Conservation (phyloP, 2,888 invertebrate genomes). For the Pyrgus malvae region DNA sequence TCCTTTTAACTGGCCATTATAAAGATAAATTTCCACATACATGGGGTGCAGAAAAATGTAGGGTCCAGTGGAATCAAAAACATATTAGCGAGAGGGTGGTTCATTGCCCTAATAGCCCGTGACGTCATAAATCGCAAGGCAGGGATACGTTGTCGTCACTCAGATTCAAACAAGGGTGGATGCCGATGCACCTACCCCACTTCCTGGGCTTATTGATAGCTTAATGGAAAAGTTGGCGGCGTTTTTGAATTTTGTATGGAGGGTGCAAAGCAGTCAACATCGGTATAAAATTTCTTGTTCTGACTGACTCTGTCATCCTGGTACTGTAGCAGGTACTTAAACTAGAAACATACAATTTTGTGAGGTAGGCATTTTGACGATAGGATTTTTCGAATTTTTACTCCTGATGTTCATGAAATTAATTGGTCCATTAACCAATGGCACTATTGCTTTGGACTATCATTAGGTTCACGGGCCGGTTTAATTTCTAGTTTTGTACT, state of each 20-base stretch:
- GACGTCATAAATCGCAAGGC: slow-evolving; percentile 54
- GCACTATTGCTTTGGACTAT: no score
- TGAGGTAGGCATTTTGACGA: no score
- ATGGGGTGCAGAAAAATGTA: slow-evolving; percentile 9
- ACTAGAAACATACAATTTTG: no score
- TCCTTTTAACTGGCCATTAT: slow-evolving; percentile 10
- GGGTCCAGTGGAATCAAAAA: slow-evolving; percentile 35
- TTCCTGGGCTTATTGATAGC: slow-evolving; percentile 8
- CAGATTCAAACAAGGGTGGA: slow-evolving; percentile 43
- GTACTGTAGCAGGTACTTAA: no score
- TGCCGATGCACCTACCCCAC: slow-evolving; percentile 9
- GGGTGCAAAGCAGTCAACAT: no score
- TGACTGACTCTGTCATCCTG: no score
- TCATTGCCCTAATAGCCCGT: slow-evolving; percentile 52
- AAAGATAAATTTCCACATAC: slow-evolving; percentile 13
- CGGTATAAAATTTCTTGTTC: no score
- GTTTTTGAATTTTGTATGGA: not conserved
- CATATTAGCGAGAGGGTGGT: slow-evolving; percentile 44
- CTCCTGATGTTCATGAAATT: no score
- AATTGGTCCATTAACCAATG: no score
- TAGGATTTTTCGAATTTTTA: no score
- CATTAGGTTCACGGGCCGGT: no score
- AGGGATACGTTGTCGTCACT: slow-evolving; percentile 37
- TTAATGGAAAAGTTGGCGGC: slow-evolving; percentile 13
- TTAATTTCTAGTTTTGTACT: no score